Conservation (phyloP, 2,888 invertebrate genomes). For the Lamproptera curius region DNA sequence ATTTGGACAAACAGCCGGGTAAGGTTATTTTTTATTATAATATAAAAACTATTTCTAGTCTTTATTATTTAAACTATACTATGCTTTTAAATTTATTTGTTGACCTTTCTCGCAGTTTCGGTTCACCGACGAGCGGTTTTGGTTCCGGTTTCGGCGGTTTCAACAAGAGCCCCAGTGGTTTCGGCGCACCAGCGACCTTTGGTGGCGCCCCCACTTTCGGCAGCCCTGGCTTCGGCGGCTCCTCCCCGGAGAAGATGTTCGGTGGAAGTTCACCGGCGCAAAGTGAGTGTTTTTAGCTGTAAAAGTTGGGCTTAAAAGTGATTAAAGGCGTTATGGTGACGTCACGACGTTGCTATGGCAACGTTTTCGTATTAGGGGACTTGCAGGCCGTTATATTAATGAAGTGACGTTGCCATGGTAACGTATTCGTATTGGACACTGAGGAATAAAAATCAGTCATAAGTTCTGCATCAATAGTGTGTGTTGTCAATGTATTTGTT, state of each 20-base stretch:
- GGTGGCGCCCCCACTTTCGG: slow-evolving; percentile 73
- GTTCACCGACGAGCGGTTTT: slow-evolving; percentile 42
- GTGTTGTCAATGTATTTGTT: too few species aligned
- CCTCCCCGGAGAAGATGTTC: slow-evolving; percentile 66
- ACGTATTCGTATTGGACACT: too few species aligned
- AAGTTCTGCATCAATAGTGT: too few species aligned
- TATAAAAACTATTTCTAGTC: background rate
- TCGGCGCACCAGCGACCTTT: slow-evolving; percentile 68
- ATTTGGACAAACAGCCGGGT: slow-evolving; percentile 60
- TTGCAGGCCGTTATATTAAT: too few species aligned
- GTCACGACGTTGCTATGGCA: too few species aligned
- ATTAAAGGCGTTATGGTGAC: too few species aligned
- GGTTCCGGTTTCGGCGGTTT: slow-evolving; percentile 57
- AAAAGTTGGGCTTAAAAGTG: too few species aligned
- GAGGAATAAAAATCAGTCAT: too few species aligned
- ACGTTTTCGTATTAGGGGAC: too few species aligned
- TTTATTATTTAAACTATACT: background rate
- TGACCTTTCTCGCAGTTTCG: slow-evolving; percentile 37
- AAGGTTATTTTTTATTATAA: slow-evolving; percentile 21
- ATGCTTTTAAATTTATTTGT: background rate
- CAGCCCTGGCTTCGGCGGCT: slow-evolving; percentile 69
- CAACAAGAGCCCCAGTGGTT: slow-evolving; percentile 57
- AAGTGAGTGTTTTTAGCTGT: too few species aligned
- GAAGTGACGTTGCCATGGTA: too few species aligned
- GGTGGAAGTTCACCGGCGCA: slow-evolving; percentile 41